These are phyloP conservation scores for Etheostoma perlongum DNA, from an alignment of 2,797 vertebrate genomes.

Conservation along the genomic window DNA sequence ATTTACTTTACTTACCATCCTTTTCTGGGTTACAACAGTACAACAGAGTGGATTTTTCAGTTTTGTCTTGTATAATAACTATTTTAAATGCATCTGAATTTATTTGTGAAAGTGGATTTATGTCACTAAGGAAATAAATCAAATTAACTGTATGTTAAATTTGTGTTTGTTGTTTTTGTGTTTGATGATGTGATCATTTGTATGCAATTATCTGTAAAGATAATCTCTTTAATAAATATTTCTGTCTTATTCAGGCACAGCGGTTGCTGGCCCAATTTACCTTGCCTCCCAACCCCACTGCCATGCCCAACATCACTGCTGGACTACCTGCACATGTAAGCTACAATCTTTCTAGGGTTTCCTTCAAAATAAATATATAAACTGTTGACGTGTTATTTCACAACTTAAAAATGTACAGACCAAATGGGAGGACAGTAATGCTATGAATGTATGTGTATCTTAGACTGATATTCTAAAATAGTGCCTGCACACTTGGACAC, in stretches of 20 bases:
- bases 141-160: not conserved
- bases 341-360: not conserved
- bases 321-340: conserved; percentile 86
- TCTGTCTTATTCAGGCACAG: conserved; percentile 54
- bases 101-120: not conserved
- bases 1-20: too few relatives aligned
- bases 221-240: not conserved
- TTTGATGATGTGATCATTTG: not conserved
- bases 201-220: not conserved
- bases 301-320: conserved; percentile 88
- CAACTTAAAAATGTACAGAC: not conserved
- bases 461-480: conserved; percentile 21
- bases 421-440: not conserved
- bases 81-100: not conserved
- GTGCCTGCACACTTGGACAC: conserved; percentile 18
- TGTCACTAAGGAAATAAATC: not conserved
- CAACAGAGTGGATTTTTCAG: not conserved
- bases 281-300: conserved; percentile 71
- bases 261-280: conserved; percentile 80
- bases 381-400: not conserved
- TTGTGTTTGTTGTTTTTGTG: conserved; percentile 1
- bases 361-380: not conserved
- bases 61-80: not conserved
- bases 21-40: conserved; percentile 7
- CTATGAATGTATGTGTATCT: conserved; percentile 12